Conservation (phyloP, 2,113 vertebrate genomes). For the Ancistrus triradiatus region DNA sequence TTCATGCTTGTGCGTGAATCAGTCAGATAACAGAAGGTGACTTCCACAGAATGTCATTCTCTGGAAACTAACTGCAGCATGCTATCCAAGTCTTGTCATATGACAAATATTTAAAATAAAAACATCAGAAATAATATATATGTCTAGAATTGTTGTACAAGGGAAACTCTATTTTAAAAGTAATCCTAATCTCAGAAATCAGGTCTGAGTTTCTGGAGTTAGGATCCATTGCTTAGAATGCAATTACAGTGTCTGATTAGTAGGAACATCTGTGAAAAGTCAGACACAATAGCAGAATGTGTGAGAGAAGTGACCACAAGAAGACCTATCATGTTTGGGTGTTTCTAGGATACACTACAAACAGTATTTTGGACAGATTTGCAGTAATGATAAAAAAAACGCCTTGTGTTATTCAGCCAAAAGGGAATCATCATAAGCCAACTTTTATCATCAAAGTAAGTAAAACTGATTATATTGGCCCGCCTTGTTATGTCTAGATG, state of each 20-base stretch:
- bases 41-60: not conserved
- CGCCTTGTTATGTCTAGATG: conserved; percentile 1
- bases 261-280: not conserved
- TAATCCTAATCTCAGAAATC: too few species aligned
- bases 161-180: too few species aligned
- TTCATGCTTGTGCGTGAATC: not conserved
- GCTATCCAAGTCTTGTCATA: too few species aligned
- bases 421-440: not conserved
- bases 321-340: not conserved
- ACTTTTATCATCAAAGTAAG: conserved; percentile 3
- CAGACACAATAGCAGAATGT: not conserved
- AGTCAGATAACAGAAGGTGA: not conserved
- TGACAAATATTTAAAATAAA: too few species aligned
- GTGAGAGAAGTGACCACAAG: conserved; percentile 7
- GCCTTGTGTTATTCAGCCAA: not conserved
- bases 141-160: too few species aligned
- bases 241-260: too few species aligned
- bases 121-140: too few species aligned
- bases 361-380: not conserved
- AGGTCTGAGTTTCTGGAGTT: not conserved
- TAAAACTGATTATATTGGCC: conserved; percentile 12
- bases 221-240: too few species aligned
- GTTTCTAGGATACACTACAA: conserved; percentile 18
- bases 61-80: not conserved
- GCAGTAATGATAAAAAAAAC: not conserved